Conservation (phyloP, 2,113 vertebrate species). For the Litocranius walleri region DNA sequence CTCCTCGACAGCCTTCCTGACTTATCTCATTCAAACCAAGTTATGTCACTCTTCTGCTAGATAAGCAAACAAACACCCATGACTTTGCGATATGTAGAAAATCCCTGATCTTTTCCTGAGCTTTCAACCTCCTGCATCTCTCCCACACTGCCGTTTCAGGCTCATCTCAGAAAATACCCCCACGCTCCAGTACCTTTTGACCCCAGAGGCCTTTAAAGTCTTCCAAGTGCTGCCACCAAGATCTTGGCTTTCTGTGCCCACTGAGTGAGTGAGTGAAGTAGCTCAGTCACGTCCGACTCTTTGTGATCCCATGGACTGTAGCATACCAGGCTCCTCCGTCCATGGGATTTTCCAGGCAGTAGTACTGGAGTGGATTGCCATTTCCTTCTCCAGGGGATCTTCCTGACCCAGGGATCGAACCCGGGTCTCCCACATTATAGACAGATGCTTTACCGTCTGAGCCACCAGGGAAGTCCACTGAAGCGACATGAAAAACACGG, state of each 20-base stretch:
- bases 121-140: accelerated
- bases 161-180: background rate
- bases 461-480: too few species aligned
- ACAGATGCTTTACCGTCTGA: too few species aligned
- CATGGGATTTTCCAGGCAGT: too few species aligned
- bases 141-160: too few species aligned
- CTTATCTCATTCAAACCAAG: background rate
- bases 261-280: background rate
- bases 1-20: background rate
- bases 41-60: accelerated
- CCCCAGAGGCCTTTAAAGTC: background rate
- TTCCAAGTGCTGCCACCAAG: background rate
- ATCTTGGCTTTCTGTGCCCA: background rate
- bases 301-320: too few species aligned
- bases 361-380: too few species aligned
- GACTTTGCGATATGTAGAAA: background rate
- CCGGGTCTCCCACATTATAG: too few species aligned
- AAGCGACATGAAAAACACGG: accelerated
- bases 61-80: background rate
- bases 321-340: too few species aligned
- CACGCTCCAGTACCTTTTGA: background rate
- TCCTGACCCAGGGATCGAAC: too few species aligned
- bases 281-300: too few species aligned
- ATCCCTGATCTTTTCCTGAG: background rate
- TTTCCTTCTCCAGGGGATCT: too few species aligned